Base-by-base conservation (phyloP, 2,113 vertebrate genomes). In the Verasper variegatus region DNA sequence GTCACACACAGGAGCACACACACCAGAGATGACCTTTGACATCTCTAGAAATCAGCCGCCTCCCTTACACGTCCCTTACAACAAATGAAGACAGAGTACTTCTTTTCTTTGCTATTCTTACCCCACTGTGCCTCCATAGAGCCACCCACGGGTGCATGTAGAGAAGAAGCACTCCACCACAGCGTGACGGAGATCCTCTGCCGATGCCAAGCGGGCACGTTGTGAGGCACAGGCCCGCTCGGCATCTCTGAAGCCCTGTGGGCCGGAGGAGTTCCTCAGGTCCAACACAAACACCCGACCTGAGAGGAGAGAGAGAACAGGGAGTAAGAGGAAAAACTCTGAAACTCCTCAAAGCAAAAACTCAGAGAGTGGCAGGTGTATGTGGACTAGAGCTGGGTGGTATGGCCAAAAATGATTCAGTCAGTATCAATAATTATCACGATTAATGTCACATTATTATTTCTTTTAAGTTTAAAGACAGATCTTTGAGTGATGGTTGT, bases 221-320 rank as follows among this genome's bases (percentile, higher is more conserved):
- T 89, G 94, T 15, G 80, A 87, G 68, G 78, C 88, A 83, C 97
- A 99, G 57, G 95, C 94, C 37, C 85, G 83, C 72, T 90, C 91
- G 4, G 97, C 97, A 4, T 86, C 90, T 1, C 92, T 89, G 85
- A 95, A 92, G 23, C 92, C 94, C 81, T 90, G 85, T 35, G 82
- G 86, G 55, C 73, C 86, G n/a, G 95, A 95, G 71, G 91, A 94
- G 71, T 95, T 96, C 88, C 90, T 94, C 82, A 93, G 88, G 69
- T 95, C 94, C 82, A 96, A 69, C 24, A 95, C 91, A 74, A 98
- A 98, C 68, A 99, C 93, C 71, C 95, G 97, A 74, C 97, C 97
- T 98, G 91, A 49, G 81, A 20, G 37, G 40, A 77, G 23, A 57
- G 17, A 26, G 21, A 45, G 54, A 8, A 24, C 20, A 10, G 42